These are phyloP conservation scores for Hylaea fasciaria DNA, from an alignment of 2,888 invertebrate species.

Conservation along the genomic window DNA sequence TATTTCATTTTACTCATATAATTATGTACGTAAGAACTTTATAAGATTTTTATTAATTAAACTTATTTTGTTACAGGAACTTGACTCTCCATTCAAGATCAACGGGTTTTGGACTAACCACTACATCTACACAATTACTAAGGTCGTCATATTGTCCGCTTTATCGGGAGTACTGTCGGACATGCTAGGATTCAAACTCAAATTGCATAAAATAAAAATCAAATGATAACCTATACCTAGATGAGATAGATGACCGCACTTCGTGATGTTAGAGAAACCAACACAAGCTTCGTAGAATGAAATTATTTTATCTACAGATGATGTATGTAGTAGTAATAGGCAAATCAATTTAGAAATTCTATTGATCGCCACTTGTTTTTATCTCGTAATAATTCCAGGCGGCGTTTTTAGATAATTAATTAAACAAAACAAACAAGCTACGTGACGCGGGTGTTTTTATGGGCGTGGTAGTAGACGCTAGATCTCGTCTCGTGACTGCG, in stretches of 20 bases:
- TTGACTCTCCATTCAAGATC: conserved; percentile 98
- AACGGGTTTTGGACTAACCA: conserved; percentile 98
- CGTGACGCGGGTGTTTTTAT: not conserved
- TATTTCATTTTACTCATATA: not conserved
- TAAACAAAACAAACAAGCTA: too few species aligned
- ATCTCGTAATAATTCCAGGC: too few species aligned
- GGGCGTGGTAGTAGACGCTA: not conserved
- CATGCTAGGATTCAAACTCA: conserved; percentile 97
- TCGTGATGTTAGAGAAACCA: not conserved
- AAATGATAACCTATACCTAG: conserved; percentile 82
- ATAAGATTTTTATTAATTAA: not conserved
- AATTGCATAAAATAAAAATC: conserved; percentile 98
- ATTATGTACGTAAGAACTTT: not conserved
- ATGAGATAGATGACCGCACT: too few species aligned
- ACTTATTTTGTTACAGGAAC: conserved; percentile 86
- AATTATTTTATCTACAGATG: not conserved
- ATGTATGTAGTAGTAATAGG: too few species aligned
- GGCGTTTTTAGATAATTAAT: too few species aligned
- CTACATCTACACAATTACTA: conserved; percentile 97
- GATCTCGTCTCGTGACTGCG: not conserved
- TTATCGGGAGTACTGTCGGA: conserved; percentile 98
- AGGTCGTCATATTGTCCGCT: conserved; percentile 97
- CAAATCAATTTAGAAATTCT: too few species aligned
- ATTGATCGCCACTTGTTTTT: too few species aligned
- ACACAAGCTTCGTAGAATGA: conserved; percentile 5